Percentiles rank a stretch among this genome's conserved stretches.
phyloP scores from a whole-genome alignment of 1,140 invertebrate species.

The Brachionus rotundiformis region DNA sequence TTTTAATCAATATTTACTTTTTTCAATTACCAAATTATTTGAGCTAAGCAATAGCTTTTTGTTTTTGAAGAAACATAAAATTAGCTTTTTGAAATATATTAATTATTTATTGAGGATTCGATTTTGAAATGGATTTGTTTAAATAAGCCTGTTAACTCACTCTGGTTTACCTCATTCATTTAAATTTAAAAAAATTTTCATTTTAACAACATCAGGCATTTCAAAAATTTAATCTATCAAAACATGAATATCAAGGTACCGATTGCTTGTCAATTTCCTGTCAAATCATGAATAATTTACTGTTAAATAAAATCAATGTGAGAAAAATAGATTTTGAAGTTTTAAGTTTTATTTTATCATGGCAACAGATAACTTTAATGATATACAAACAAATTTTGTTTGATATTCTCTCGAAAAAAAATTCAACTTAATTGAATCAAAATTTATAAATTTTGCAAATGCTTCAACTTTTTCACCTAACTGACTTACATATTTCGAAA shows the following conservation, averaged over 20 bases:
- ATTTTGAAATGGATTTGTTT: no score
- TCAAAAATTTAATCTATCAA: background rate
- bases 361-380: conserved; percentile 8
- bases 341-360: background rate
- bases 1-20: no score
- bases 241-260: background rate
- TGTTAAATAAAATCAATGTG: background rate
- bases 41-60: no score
- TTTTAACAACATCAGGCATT: background rate
- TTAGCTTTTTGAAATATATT: no score
- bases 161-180: background rate
- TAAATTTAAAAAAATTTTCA: background rate
- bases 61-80: no score
- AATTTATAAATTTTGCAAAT: background rate
- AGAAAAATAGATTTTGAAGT: background rate
- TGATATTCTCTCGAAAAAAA: background rate
- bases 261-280: background rate
- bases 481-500: background rate
- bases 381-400: background rate
- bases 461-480: background rate
- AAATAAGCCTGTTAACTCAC: background rate
- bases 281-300: background rate
- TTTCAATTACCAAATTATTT: no score
- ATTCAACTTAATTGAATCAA: background rate
- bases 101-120: no score